These are phyloP conservation scores for Esox niger DNA, from an alignment of 2,113 vertebrate species.

Conservation along the genomic window DNA sequence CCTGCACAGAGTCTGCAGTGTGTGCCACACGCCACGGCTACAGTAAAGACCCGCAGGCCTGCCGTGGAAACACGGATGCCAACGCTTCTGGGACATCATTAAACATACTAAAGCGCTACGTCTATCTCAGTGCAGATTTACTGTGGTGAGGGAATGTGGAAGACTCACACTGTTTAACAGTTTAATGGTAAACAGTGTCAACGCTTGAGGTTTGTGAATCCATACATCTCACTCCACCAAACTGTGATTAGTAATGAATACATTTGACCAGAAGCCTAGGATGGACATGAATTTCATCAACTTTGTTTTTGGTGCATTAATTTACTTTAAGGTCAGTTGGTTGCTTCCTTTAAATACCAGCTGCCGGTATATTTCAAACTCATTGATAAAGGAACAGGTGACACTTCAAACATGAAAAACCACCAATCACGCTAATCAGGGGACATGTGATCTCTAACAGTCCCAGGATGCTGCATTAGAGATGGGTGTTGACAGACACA, in stretches of 20 bases:
- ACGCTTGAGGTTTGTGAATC: neutral
- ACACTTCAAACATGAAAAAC: constrained; percentile 42
- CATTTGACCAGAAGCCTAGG: neutral
- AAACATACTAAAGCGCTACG: constrained; percentile 44
- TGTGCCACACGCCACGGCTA: constrained; percentile 17
- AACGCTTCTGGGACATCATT: constrained; percentile 15
- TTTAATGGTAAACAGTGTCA: neutral
- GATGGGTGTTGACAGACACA: constrained; percentile 58
- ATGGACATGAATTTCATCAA: neutral
- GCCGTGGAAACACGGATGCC: constrained; percentile 18
- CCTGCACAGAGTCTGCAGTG: constrained; percentile 33
- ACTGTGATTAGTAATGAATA: neutral
- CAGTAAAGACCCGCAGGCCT: constrained; percentile 33
- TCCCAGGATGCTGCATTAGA: constrained; percentile 66
- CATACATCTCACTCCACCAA: neutral
- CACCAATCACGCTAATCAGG: constrained; percentile 52
- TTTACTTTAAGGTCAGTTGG: neutral
- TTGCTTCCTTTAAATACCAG: too few species aligned
- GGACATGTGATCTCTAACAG: constrained; percentile 51
- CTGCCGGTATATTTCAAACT: neutral
- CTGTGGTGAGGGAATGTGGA: neutral
- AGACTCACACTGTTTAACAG: neutral
- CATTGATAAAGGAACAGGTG: constrained; percentile 34
- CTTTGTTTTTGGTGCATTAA: neutral
- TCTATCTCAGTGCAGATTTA: constrained; percentile 3